Conservation (phyloP, 2,888 invertebrate species). For the Drosophila birchii region DNA sequence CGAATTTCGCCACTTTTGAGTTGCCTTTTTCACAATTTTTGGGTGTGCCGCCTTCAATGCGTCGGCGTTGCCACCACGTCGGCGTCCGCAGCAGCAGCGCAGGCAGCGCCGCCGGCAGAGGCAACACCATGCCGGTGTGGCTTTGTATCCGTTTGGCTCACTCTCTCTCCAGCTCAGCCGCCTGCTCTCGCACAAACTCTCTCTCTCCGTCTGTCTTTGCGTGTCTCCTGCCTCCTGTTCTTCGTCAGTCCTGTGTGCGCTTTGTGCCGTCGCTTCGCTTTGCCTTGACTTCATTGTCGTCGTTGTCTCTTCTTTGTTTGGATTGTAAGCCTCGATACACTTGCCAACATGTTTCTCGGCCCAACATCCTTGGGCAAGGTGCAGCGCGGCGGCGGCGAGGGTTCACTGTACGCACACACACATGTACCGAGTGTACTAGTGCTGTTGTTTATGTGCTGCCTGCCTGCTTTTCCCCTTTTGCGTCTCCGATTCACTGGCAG, state of each 20-base stretch:
- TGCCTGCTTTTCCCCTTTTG: constrained; percentile 24
- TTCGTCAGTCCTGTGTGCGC: constrained; percentile 75
- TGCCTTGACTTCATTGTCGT: constrained; percentile 80
- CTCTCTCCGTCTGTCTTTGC: constrained; percentile 51
- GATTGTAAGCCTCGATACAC: constrained; percentile 73
- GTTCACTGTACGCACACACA: constrained; percentile 16
- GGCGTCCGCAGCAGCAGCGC: constrained; percentile 71
- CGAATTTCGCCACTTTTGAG: constrained; percentile 47
- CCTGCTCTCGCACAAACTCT: constrained; percentile 47
- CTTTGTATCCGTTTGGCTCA: constrained; percentile 73
- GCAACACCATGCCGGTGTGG: constrained; percentile 55
- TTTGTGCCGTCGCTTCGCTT: constrained; percentile 66
- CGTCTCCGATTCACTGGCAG: constrained; percentile 27
- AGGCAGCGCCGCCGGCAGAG: constrained; percentile 41
- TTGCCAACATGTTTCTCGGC: constrained; percentile 68
- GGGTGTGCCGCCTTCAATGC: constrained; percentile 81
- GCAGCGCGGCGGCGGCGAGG: constrained; percentile 25
- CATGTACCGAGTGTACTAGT: neutral
- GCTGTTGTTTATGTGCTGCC: constrained; percentile 9
- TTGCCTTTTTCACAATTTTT: constrained; percentile 70
- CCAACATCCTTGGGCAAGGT: constrained; percentile 66
- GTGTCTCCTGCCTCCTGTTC: constrained; percentile 52
- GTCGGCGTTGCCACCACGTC: constrained; percentile 80
- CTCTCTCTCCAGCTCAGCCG: constrained; percentile 25
- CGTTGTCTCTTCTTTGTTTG: constrained; percentile 76